Conservation (phyloP, 2,797 vertebrate species). For the Adelosebastes latens region DNA sequence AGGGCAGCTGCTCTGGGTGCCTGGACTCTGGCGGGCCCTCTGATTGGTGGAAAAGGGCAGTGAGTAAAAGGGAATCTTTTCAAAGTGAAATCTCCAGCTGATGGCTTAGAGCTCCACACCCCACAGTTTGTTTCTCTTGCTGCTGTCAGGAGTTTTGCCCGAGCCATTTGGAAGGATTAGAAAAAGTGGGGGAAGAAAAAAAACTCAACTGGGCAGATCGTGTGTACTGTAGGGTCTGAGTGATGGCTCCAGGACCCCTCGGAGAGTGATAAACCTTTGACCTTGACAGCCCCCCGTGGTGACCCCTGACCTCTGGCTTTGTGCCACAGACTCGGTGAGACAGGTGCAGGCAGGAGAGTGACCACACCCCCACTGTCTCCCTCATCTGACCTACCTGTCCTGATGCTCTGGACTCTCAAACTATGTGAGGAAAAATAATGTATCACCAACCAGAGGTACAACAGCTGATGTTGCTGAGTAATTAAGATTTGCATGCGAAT, state of each 20-base stretch:
- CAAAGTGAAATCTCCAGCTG: constrained; percentile 86
- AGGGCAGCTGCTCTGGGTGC: constrained; percentile 80
- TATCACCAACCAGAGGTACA: background rate
- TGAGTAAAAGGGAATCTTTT: constrained; percentile 81
- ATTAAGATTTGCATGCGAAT: background rate
- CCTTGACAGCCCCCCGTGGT: constrained; percentile 78
- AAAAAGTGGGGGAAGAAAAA: constrained; percentile 72
- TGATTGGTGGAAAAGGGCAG: constrained; percentile 82
- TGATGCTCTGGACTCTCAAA: constrained; percentile 35
- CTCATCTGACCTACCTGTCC: constrained; percentile 63
- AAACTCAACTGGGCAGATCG: constrained; percentile 63
- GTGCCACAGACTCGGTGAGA: constrained; percentile 71
- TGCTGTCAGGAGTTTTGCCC: constrained; percentile 81
- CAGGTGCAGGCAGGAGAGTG: constrained; percentile 75
- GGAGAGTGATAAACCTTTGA: constrained; percentile 83
- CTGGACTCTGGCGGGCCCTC: constrained; percentile 74
- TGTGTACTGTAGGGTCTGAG: constrained; percentile 76
- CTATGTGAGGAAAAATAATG: constrained; percentile 3
- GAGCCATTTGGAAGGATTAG: constrained; percentile 88
- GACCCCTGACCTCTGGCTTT: constrained; percentile 81
- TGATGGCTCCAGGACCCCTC: constrained; percentile 80
- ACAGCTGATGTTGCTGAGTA: background rate
- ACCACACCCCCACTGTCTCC: constrained; percentile 65
- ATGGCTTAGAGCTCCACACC: constrained; percentile 82
- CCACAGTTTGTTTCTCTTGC: constrained; percentile 81